phyloP scores from a whole-genome alignment of 2,888 invertebrate species.

The Lasioglossum pauxillum region DNA sequence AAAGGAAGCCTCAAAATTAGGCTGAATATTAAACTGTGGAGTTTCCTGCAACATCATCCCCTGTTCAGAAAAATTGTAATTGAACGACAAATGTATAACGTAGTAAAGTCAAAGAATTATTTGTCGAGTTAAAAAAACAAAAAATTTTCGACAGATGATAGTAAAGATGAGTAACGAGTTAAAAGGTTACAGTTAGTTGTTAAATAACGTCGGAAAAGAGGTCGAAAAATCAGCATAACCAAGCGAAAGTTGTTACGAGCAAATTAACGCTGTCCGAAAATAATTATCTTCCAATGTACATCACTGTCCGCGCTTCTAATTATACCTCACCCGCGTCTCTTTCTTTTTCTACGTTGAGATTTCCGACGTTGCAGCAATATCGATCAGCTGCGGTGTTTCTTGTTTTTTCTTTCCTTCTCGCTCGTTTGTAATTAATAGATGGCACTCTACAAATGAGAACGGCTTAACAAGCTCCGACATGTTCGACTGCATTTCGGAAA shows the following conservation, averaged over 20 bases:
- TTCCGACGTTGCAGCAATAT: conserved; percentile 46
- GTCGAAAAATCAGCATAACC: no score
- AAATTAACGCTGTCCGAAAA: background rate
- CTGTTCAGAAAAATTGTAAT: background rate
- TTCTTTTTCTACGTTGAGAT: conserved; percentile 1
- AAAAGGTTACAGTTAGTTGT: background rate
- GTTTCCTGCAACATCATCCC: background rate
- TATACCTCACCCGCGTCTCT: conserved; percentile 16
- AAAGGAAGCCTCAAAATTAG: background rate
- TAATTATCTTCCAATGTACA: conserved; percentile 1
- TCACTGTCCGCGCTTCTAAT: conserved; percentile 20
- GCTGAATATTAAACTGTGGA: background rate
- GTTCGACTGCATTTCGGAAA: background rate
- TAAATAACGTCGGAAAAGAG: background rate
- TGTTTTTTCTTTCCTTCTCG: background rate
- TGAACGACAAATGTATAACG: background rate
- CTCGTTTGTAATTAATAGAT: conserved; percentile 44
- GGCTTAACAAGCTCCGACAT: background rate
- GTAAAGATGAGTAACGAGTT: background rate
- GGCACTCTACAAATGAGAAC: conserved; percentile 15
- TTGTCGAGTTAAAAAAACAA: background rate
- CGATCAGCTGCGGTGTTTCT: conserved; percentile 30
- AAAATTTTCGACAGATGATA: background rate
- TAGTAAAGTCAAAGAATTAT: background rate
- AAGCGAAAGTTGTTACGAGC: background rate